Evolutionary conservation across 2,113 vertebrate genomes (phyloP), one percentile per base, ranked within the genome.

Genomic region (Anguilla japonica): DNA sequence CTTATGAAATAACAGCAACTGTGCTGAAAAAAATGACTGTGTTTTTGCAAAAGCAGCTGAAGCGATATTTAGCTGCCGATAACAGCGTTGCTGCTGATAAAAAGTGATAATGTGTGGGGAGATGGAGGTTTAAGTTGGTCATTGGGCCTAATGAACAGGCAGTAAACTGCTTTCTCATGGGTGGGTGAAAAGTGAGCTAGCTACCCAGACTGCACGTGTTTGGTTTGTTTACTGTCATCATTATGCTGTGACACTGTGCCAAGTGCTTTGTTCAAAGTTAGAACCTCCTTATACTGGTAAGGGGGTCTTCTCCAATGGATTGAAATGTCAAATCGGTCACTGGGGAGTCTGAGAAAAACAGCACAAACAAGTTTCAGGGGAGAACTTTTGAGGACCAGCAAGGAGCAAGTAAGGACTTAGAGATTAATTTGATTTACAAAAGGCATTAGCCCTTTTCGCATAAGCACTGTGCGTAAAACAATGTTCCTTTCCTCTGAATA

Each of bases 1-100:
- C 16, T 67, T 67, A 1, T 41, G 60, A 18, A 63, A 11, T 60
- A 81, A 43, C 56, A 29, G 41, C 29, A 8, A 81, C 34, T n/a
- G 53, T 86, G 79, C 34, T 22, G 57, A 20, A 26, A 81, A 20
- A 43, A 80, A 85, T 40, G 9, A 85, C 79, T 34, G 41, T 75
- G 34, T 43, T 85, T 85, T 80, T 85, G 50, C 34, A 57, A 34
- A 41, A 78, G 57, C 39, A 34, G 40, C 57, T 81, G 18, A 86
- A 63, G 11, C 11, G 53, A 81, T 81, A n/a, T n/a, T 63, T 18
- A 60, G n/a, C 85, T 60, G 75, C 39, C 81, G 39, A 80, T 80
- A 53, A 43, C 50, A 41, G 34, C 22, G 50, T 5, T 39, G n/a
- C 53, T 20, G 46, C 84, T 56, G 22, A 60, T 41, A 79, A 67